Conservation (phyloP, 2,113 vertebrate species). For the Corapipo altera region DNA sequence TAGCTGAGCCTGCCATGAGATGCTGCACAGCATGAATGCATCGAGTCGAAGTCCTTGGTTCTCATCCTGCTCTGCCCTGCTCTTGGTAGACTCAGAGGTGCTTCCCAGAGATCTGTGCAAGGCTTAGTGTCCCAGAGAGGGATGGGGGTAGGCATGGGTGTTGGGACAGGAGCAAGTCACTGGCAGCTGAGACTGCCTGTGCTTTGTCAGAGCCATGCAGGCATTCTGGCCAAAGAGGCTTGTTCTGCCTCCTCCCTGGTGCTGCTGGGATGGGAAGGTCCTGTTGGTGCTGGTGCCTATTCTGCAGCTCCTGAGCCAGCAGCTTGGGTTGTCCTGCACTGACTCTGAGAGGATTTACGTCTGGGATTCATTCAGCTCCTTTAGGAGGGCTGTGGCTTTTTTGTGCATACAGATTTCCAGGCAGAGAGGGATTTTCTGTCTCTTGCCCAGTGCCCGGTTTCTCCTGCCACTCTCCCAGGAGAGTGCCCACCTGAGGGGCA, state of each 20-base stretch:
- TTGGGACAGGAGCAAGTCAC: neutral
- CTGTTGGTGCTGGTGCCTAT: neutral
- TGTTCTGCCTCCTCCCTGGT: neutral
- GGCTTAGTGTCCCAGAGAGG: neutral
- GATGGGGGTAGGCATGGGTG: fast-evolving
- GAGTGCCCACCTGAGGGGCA: neutral
- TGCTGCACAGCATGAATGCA: neutral
- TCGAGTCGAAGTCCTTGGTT: fast-evolving
- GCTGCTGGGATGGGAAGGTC: neutral
- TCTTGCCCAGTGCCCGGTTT: neutral
- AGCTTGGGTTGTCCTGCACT: neutral
- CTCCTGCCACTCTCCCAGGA: neutral
- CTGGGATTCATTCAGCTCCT: neutral
- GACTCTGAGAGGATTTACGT: neutral
- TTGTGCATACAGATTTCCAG: neutral
- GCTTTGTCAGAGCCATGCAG: neutral
- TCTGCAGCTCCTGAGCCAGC: neutral
- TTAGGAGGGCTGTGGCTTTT: neutral
- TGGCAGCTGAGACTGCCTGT: neutral
- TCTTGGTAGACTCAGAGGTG: neutral
- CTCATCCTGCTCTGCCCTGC: neutral
- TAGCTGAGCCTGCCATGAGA: neutral
- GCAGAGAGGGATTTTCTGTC: neutral
- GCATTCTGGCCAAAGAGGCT: neutral
- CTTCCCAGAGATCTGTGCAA: neutral